These are phyloP conservation scores for Gryllus bimaculatus DNA, from an alignment of 1,140 invertebrate genomes.

Conservation along the genomic window DNA sequence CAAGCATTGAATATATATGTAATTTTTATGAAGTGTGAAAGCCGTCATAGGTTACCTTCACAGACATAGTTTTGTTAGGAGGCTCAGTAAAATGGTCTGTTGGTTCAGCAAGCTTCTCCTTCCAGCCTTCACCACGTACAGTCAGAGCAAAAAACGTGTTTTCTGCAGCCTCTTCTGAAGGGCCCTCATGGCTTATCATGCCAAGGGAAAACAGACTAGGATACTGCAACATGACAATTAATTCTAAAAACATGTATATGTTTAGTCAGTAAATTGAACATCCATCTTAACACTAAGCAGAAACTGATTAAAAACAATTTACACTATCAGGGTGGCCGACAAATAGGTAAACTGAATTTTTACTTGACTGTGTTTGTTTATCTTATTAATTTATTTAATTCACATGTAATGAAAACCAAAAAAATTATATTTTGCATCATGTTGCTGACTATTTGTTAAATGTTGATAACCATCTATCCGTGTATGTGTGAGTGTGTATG, in stretches of 20 bases:
- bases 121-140: conserved; percentile 70
- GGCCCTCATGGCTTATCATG: conserved; percentile 53
- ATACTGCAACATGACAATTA: conserved; percentile 42
- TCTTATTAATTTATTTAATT: too few species aligned
- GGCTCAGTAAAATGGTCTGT: conserved; percentile 47
- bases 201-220: conserved; percentile 67
- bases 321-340: too few species aligned
- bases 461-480: too few species aligned
- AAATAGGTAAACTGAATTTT: too few species aligned
- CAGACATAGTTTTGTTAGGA: conserved; percentile 58
- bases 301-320: too few species aligned
- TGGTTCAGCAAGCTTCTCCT: conserved; percentile 47
- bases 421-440: too few species aligned
- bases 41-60: conserved; percentile 36
- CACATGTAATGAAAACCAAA: too few species aligned
- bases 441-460: too few species aligned
- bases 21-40: background rate
- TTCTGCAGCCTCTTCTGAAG: conserved; percentile 50
- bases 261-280: too few species aligned
- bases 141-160: conserved; percentile 53
- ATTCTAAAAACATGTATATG: background rate
- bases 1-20: background rate
- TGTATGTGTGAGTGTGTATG: too few species aligned
- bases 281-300: too few species aligned
- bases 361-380: too few species aligned